Base-by-base conservation (phyloP, 2,888 invertebrate genomes). In the Acanthoscelides obtectus region DNA sequence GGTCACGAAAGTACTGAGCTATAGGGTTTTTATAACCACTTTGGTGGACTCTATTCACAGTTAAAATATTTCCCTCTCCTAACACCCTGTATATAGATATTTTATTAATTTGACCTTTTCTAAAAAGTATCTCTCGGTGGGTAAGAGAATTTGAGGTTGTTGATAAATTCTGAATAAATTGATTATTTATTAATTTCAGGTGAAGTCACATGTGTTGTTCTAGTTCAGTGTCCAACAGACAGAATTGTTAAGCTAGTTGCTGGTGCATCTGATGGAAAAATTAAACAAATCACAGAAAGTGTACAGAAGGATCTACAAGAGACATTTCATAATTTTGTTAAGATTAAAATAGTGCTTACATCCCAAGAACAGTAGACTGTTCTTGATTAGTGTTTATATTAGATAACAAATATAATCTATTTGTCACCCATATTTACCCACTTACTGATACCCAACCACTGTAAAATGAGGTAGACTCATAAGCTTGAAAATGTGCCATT, bases 231-330 rank as follows among this genome's bases (percentile, higher is more conserved):
- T 78, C 90, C 91, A 0, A 87, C 88, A 4, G 86, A 87, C 27
- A 88, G 92, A 74, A 86, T 93, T 74, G 87, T 89, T 72, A 89
- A 88, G 72, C 82, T 93, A 19, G 88, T 95, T 70, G 89, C 92
- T 69, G 94, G 95, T 0, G 88, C 87, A 0, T 87, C 88, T 0
- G 94, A 94, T 22, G 89, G 89, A 0, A 89, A 90, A 75, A 85
- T 97, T n/a, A 88, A 89, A 70, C 89, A 89, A 82, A 92, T 97
- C 20, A 91, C 91, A 4, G 88, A 82, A 72, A 80, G 78, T 71
- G 80, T 84, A 0, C 85, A 85, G 72, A 73, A 80, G 72, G 84
- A 84, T 78, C 75, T 86, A 68, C 84, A 85, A 74, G 75, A 81
- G 71, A 79, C 84, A 21, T 84, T 85, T 77, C 79, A 83, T 69